A percentile compares a stretch with the other conserved stretches of the same genome.
These are phyloP conservation scores for Liposcelis brunnea DNA, from an alignment of 2,888 invertebrate species.

Conservation along the genomic window DNA sequence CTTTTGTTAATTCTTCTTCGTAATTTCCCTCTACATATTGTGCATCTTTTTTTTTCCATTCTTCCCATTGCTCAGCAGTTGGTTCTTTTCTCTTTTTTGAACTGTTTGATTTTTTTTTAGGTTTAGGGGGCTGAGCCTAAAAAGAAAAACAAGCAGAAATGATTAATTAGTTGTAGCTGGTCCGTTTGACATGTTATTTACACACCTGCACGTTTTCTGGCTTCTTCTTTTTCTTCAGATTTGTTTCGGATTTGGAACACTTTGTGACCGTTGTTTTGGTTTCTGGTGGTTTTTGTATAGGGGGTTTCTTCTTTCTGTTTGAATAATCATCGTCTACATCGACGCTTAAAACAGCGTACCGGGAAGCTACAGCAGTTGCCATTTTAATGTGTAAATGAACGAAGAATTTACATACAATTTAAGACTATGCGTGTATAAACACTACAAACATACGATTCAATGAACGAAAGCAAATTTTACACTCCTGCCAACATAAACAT, in stretches of 20 bases:
- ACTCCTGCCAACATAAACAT: too few relatives aligned
- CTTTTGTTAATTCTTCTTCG: slow-evolving; percentile 40
- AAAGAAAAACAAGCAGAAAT: background rate
- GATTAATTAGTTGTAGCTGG: background rate
- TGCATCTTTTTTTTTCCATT: slow-evolving; percentile 53
- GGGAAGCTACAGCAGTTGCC: slow-evolving; percentile 49
- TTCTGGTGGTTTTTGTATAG: slow-evolving; percentile 16
- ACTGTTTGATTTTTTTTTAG: slow-evolving; percentile 18
- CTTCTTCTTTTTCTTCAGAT: slow-evolving; percentile 23
- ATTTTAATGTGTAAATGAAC: slow-evolving; percentile 24
- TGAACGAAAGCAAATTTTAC: too few relatives aligned
- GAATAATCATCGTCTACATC: slow-evolving; percentile 46
- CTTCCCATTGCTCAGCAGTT: slow-evolving; percentile 48
- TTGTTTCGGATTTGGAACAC: slow-evolving; percentile 20
- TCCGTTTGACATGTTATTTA: background rate
- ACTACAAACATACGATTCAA: too few relatives aligned
- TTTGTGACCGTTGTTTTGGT: slow-evolving; percentile 14
- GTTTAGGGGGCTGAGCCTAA: slow-evolving; percentile 12
- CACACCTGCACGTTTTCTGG: slow-evolving; percentile 19
- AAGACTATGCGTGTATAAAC: too few relatives aligned
- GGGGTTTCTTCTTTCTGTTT: slow-evolving; percentile 23
- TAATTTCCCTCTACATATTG: slow-evolving; percentile 39
- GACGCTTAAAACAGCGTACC: slow-evolving; percentile 55
- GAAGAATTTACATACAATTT: too few relatives aligned
- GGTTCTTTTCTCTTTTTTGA: slow-evolving; percentile 30